Evolutionary conservation across 64 coral and sea anemone species (phyloP), one percentile per base, ranked within the genome.

Genomic region (Montipora efflorescens): DNA sequence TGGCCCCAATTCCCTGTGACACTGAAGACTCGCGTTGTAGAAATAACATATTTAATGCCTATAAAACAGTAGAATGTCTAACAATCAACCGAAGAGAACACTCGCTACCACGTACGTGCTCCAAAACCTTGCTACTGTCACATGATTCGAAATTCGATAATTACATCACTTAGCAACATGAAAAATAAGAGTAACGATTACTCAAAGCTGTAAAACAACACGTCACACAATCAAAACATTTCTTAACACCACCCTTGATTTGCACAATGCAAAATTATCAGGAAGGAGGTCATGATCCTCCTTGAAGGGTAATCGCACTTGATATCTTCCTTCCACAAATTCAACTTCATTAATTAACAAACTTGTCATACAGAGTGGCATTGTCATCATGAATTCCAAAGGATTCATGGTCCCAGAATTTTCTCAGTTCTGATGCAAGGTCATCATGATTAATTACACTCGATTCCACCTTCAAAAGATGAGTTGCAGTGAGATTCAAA

Each of bases 301-400:
- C 25, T 93, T 94, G 51, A 94, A 89, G 0, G 86, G 92, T 20
- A 93, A 48, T 76, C 72, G 77, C 20, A 78, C 92, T 81, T 87
- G 58, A 88, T 94, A 90, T 44, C 58, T 83, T 66, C 69, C 80
- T 36, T 59, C n/a, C 74, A 80, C 72, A 48, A 94, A 94, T 51
- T 84, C 50, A 76, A 94, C 19, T 28, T 94, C 72, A 9, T 36
- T 59, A 59, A 81, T 23, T 23, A 23, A 23, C 51, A 81, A 81
- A 59, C 48, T 80, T 93, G 48, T 92, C 81, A 49, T 23, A 23
- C 22, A 23, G 22, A 23, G 67, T 43, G n/a, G 12, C 22, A 58
- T 77, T 55, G 4, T 87, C 28, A 62, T 84, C 21, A 77, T 20
- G 25, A 50, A 93, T 93, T 11, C 69, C 82, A 45, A 93, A 28